Evolutionary conservation across 2,888 invertebrate genomes (phyloP).

Genomic region (Lepidonotus clava): DNA sequence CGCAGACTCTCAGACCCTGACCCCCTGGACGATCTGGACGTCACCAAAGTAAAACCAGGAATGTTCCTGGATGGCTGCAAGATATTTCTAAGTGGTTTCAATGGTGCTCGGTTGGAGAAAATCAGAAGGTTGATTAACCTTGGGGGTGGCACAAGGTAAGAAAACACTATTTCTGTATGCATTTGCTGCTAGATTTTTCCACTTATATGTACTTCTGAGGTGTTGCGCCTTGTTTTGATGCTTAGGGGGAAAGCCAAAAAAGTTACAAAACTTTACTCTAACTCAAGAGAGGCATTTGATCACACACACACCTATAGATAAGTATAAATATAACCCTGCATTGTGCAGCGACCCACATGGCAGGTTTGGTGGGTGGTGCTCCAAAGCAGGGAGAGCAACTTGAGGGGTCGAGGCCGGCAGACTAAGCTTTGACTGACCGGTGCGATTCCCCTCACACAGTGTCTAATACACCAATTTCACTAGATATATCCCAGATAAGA

Average conservation of each 20-base stretch:
- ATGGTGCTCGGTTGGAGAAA: conserved; percentile 85
- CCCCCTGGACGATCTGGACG: conserved; percentile 82
- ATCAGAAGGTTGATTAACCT: conserved; percentile 86
- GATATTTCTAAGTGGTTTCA: conserved; percentile 87
- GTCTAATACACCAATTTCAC: too few relatives aligned
- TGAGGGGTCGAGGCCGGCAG: neutral
- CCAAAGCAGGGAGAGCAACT: neutral
- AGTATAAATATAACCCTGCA: too few relatives aligned
- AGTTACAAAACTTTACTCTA: too few relatives aligned
- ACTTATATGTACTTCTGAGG: too few relatives aligned
- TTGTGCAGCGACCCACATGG: neutral
- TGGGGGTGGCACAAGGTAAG: conserved; percentile 89
- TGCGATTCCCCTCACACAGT: conserved; percentile 15
- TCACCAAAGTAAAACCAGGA: conserved; percentile 88
- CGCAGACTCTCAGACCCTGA: neutral
- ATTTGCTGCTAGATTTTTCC: too few relatives aligned
- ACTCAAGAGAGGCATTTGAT: too few relatives aligned
- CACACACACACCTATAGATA: too few relatives aligned
- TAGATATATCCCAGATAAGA: too few relatives aligned
- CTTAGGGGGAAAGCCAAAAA: too few relatives aligned
- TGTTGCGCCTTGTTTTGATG: too few relatives aligned
- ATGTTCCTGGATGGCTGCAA: conserved; percentile 94
- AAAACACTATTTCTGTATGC: too few relatives aligned
- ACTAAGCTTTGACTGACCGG: neutral
- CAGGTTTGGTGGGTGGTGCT: neutral